Evolutionary conservation across 2,888 invertebrate species (phyloP).

Genomic region (Rotaria magnacalcarata): DNA sequence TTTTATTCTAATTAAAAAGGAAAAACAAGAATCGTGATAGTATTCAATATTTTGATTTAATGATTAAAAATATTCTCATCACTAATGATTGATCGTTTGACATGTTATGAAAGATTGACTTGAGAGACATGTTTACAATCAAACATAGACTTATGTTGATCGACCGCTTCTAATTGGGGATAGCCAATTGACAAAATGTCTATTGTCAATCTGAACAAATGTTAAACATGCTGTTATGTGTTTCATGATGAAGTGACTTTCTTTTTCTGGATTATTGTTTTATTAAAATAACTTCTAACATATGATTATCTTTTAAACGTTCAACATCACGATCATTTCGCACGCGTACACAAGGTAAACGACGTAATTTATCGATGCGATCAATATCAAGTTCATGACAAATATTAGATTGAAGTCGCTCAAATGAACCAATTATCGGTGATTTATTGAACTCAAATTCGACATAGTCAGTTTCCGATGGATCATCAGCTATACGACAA

Average conservation of each 20-base stretch:
- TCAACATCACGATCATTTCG: neutral
- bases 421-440: neutral
- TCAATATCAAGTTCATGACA: neutral
- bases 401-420: neutral
- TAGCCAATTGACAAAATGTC: neutral
- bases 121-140: neutral
- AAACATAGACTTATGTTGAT: slow-evolving; percentile 25
- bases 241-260: no score
- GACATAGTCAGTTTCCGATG: neutral
- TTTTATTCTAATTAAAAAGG: neutral
- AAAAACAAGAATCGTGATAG: neutral
- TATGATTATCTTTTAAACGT: neutral
- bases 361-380: neutral
- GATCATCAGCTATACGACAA: neutral
- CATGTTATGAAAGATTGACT: neutral
- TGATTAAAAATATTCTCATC: no score
- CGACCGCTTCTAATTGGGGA: slow-evolving; percentile 16
- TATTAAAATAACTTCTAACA: no score
- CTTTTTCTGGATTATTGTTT: no score
- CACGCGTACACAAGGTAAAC: neutral
- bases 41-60: no score
- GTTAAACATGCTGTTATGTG: neutral
- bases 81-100: no score
- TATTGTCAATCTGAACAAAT: neutral
- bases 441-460: neutral